A percentile compares a stretch with the other conserved stretches of the same genome.
These are phyloP conservation scores for Ameiurus melas DNA, from an alignment of 2,113 vertebrate species.

Conservation along the genomic window DNA sequence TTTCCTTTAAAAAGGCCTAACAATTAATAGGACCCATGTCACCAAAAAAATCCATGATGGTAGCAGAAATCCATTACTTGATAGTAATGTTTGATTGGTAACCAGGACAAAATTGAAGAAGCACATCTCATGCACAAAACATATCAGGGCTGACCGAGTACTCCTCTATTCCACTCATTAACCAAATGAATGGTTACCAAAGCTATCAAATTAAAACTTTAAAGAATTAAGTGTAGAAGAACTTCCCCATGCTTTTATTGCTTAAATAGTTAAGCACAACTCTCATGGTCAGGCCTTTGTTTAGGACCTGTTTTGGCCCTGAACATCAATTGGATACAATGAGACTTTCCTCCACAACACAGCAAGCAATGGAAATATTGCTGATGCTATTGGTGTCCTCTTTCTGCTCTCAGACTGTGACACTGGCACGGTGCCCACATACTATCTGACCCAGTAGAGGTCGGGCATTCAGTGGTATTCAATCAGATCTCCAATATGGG, in stretches of 20 bases:
- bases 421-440: not conserved
- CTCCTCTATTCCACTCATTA: not conserved
- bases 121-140: not conserved
- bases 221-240: not conserved
- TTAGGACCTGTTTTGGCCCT: too few species aligned
- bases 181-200: not conserved
- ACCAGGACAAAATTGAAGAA: not conserved
- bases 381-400: not conserved
- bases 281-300: not conserved
- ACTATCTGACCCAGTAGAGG: not conserved
- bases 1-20: too few species aligned
- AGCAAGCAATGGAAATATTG: not conserved
- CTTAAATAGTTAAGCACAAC: not conserved
- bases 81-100: not conserved
- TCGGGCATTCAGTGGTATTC: not conserved
- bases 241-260: not conserved
- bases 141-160: not conserved
- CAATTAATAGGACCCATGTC: too few species aligned
- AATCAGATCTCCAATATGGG: not conserved
- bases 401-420: not conserved
- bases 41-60: too few species aligned
- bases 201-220: not conserved
- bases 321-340: not conserved
- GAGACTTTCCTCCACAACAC: not conserved
- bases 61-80: not conserved